phyloP scores from a whole-genome alignment of 2,113 vertebrate species.

The Bos taurus region ARS-UCD2.0 NC_037329.1:65878501-65879000 shows the following conservation, averaged over 20 bases:
- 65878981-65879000: background rate
- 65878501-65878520: background rate
- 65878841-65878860: background rate
- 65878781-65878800: background rate
- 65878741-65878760: conserved; percentile 1
- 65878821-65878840: background rate
- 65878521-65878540: background rate
- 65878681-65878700: background rate
- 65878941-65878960: background rate
- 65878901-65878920: background rate
- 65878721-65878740: conserved; percentile 19
- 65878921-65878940: background rate
- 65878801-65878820: background rate
- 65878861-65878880: background rate
- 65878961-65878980: background rate
- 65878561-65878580: background rate
- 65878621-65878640: background rate
- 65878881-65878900: background rate
- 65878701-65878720: background rate
- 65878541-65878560: background rate
- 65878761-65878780: conserved; percentile 1
- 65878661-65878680: background rate
- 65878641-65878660: background rate
- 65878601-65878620: background rate
- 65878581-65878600: background rate